Percentiles rank a stretch among this genome's conserved stretches.
Evolutionary conservation across 2,797 vertebrate species (phyloP).

Genomic region (Chelonia mydas): DNA sequence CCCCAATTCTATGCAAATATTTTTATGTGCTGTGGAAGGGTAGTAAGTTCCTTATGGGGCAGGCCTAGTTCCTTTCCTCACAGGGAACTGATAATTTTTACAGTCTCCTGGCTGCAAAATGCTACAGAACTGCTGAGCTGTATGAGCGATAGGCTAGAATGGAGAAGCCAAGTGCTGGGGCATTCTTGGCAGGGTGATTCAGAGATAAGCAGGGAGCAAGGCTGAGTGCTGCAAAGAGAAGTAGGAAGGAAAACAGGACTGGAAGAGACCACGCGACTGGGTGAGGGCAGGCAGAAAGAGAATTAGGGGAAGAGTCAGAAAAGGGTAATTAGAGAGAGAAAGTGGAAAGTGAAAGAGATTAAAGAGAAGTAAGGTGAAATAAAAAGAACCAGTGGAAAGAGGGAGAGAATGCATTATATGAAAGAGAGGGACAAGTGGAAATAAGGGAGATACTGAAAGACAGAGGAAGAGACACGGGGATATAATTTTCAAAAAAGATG

Average conservation of each 20-base stretch:
- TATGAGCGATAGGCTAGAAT: neutral
- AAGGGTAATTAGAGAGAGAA: neutral
- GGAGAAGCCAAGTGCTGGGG: neutral
- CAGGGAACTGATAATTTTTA: conserved; percentile 16
- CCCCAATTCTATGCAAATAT: neutral
- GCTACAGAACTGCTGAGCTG: neutral
- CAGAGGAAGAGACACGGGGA: neutral
- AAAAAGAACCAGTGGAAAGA: neutral
- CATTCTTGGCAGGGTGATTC: neutral
- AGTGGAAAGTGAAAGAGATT: neutral
- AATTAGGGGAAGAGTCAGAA: neutral
- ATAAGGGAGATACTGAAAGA: neutral
- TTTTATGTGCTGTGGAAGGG: neutral
- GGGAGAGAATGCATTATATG: neutral
- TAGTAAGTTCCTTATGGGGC: conserved; percentile 38
- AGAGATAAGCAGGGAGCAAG: neutral
- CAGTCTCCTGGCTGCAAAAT: neutral
- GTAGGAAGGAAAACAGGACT: neutral
- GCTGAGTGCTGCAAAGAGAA: neutral
- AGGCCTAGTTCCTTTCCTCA: conserved; percentile 33
- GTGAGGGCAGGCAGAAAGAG: neutral
- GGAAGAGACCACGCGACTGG: accelerated
- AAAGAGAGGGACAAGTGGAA: neutral
- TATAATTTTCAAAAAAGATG: neutral
- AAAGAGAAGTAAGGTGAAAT: conserved; percentile 21